These are phyloP conservation scores for Campoletis sonorensis DNA, from an alignment of 1,140 invertebrate species.

Conservation along the genomic window DNA sequence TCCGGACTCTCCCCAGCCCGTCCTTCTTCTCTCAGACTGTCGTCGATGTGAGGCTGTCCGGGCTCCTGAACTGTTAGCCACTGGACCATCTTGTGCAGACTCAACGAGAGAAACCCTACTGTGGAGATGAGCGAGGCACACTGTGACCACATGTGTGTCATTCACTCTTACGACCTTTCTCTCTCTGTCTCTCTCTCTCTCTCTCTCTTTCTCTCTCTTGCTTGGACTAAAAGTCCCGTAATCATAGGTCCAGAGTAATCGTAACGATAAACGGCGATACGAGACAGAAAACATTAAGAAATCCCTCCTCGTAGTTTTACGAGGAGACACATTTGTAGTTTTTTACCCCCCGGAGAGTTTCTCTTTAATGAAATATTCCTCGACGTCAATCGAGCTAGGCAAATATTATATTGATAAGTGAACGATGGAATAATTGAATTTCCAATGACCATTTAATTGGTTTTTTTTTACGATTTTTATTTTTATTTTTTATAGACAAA, in stretches of 20 bases:
- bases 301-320: constrained; percentile 6
- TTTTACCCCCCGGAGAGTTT: neutral
- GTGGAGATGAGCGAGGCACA: constrained; percentile 40
- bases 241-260: neutral
- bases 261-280: neutral
- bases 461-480: too few species aligned
- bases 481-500: too few species aligned
- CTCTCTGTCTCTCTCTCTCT: neutral
- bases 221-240: neutral
- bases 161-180: neutral
- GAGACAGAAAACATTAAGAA: neutral
- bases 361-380: neutral
- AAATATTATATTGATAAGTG: neutral
- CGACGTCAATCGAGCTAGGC: neutral
- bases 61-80: neutral
- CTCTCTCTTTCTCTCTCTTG: constrained; percentile 40
- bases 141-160: constrained; percentile 51
- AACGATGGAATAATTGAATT: too few species aligned
- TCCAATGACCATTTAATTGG: too few species aligned
- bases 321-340: neutral
- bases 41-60: neutral
- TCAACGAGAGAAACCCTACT: neutral
- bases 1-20: neutral
- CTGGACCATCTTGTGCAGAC: constrained; percentile 1
- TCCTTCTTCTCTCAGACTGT: neutral